Conservation (phyloP, 2,797 vertebrate species). For the Urocyon cinereoargenteus region DNA sequence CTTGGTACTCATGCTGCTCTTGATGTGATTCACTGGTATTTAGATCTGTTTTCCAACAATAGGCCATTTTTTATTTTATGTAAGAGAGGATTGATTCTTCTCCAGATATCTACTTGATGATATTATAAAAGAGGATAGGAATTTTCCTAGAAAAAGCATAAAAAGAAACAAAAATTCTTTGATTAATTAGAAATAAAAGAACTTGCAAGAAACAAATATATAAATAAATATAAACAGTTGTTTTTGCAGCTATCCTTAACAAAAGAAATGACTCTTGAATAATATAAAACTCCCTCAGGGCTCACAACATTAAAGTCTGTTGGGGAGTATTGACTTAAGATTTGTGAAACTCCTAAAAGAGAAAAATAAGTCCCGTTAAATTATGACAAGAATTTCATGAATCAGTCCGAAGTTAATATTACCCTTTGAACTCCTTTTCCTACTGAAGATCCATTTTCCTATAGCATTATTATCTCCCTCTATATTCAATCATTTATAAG, state of each 20-base stretch:
- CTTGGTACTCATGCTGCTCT: background rate
- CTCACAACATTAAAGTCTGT: background rate
- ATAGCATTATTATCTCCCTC: background rate
- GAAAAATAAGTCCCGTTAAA: background rate
- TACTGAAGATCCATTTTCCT: background rate
- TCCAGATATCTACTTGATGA: constrained; percentile 1
- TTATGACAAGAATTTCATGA: background rate
- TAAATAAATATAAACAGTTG: background rate
- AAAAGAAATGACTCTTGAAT: background rate
- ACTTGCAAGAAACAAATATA: background rate
- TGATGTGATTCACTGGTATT: background rate
- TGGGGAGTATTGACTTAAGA: background rate
- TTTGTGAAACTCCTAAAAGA: background rate
- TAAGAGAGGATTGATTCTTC: background rate
- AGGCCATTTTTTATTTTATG: constrained; percentile 71
- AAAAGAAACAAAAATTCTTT: background rate
- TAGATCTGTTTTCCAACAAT: constrained; percentile 52
- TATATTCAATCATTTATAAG: background rate
- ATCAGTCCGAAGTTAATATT: background rate
- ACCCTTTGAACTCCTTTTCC: background rate
- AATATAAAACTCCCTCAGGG: background rate
- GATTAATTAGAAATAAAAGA: constrained; percentile 34
- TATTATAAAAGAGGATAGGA: background rate
- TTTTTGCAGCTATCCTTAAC: background rate
- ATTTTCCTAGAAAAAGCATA: constrained; percentile 29